Base-by-base conservation (phyloP, 1,140 invertebrate genomes). In the Lasioglossum baleicum region DNA sequence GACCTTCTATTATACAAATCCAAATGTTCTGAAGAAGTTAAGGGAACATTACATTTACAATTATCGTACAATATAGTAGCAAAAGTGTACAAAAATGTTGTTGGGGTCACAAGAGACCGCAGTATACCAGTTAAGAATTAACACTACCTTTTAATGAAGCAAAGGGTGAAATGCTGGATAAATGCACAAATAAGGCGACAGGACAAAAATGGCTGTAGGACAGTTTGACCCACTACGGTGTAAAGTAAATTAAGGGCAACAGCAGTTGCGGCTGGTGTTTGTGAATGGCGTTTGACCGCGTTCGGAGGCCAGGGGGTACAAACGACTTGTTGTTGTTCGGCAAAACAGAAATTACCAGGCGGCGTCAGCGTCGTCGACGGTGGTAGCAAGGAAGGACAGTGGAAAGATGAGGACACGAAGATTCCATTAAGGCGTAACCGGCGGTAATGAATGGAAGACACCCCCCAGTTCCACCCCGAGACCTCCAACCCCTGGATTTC, bases 361-460 rank as follows among this genome's bases (percentile, higher is more conserved):
- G 82, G 85, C 80, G 86, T 82, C 17, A 15, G 51, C 11, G 17
- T 2, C 7, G 44, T 5, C 35, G 35, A 35, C 3, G 35, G 15
- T 17, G 51, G 26, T 78, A 73, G 80, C 74, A 71, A 82, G 75
- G 83, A 74, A 86, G 88, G 87, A 89, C 90, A 87, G 85, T 83
- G 87, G 86, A 86, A 89, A 89, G 90, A 92, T 88, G 90, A 91
- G 88, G 88, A 92, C 90, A 91, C 87, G 91, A 90, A 91, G 90
- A 92, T 91, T 92, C 90, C 91, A 92, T 92, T 92, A 92, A 90
- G 90, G 78, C 89, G 89, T 90, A 91, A 92, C 90, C 85, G 88
- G 89, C 85, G 88, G 88, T 92, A 92, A 92, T 92, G 91, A 92
- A 92, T 91, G 91, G 88, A 92, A 91, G 87, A 88, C 86, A 90